Percentiles rank a stretch among this genome's conserved stretches.
phyloP scores from a whole-genome alignment of 2,888 invertebrate species.

The Dynastes maya region DNA sequence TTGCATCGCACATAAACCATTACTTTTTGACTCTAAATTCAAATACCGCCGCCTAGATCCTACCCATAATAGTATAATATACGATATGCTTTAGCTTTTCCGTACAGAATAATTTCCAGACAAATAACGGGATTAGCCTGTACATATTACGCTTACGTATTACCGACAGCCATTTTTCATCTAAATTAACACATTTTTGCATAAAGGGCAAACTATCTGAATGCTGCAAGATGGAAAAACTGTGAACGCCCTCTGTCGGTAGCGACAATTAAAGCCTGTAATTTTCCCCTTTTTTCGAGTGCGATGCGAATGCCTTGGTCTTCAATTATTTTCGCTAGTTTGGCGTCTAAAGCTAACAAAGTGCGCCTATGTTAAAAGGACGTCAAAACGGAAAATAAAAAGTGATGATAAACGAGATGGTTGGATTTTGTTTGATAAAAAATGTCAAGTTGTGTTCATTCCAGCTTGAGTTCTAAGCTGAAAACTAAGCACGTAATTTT shows the following conservation, averaged over 20 bases:
- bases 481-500: no score
- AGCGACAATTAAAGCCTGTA: neutral
- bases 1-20: no score
- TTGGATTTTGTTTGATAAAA: no score
- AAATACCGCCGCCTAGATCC: no score
- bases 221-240: conserved; percentile 11
- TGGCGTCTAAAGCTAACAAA: no score
- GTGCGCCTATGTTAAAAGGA: neutral
- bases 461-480: no score
- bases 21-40: no score
- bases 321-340: neutral
- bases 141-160: neutral
- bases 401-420: no score
- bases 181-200: conserved; percentile 27
- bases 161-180: neutral
- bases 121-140: neutral
- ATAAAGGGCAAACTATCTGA: conserved; percentile 19
- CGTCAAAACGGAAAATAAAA: no score
- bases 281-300: conserved; percentile 7
- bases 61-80: no score
- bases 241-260: neutral
- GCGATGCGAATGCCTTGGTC: neutral
- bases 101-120: neutral
- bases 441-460: no score
- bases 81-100: no score